These are phyloP conservation scores for Tiphia femorata DNA, from an alignment of 2,888 invertebrate species.

Conservation along the genomic window DNA sequence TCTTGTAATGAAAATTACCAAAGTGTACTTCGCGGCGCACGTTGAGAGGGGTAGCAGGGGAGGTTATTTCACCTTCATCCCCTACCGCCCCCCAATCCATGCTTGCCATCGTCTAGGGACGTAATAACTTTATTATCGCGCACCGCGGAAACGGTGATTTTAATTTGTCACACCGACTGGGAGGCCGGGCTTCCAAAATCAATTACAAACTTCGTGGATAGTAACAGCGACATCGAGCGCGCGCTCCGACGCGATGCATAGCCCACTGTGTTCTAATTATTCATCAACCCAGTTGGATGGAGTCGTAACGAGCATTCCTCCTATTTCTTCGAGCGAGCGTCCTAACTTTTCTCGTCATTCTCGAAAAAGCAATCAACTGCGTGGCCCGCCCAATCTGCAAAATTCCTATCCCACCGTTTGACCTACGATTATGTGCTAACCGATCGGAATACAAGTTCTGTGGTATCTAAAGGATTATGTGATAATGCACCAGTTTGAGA, in stretches of 20 bases:
- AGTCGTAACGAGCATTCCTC: constrained; percentile 26
- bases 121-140: constrained; percentile 44
- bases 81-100: too few relatives aligned
- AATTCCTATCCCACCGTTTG: too few relatives aligned
- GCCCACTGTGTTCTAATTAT: constrained; percentile 37
- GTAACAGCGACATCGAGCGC: constrained; percentile 34
- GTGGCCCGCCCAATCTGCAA: too few relatives aligned
- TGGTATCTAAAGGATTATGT: too few relatives aligned
- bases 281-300: constrained; percentile 32
- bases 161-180: constrained; percentile 44
- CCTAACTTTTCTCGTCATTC: constrained; percentile 20
- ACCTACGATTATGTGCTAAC: too few relatives aligned
- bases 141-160: constrained; percentile 42
- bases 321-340: constrained; percentile 13
- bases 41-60: too few relatives aligned
- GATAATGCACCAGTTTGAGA: too few relatives aligned
- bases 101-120: too few relatives aligned
- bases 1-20: too few relatives aligned
- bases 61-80: too few relatives aligned
- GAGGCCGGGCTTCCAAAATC: constrained; percentile 43
- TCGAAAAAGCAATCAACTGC: constrained; percentile 12
- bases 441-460: too few relatives aligned
- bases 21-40: too few relatives aligned
- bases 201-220: constrained; percentile 49
- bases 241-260: constrained; percentile 9